Conservation (phyloP, 2,113 vertebrate species). For the Urocolius indicus region DNA sequence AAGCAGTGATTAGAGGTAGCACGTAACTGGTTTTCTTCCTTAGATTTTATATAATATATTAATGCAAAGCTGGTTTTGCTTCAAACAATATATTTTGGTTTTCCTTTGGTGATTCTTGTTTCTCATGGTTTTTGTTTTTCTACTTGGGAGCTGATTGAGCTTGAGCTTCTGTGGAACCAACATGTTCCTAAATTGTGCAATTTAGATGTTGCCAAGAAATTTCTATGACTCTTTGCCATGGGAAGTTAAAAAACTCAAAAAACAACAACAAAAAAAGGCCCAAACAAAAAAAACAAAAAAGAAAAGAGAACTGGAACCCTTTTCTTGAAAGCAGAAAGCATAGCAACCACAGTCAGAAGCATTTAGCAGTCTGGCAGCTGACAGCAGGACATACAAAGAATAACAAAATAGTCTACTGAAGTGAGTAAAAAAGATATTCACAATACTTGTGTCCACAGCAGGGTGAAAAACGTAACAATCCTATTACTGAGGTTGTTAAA, state of each 20-base stretch:
- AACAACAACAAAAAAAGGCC: neutral
- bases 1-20: neutral
- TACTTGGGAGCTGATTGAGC: conserved; percentile 29
- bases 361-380: conserved; percentile 63
- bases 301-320: neutral
- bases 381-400: conserved; percentile 54
- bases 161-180: conserved; percentile 46
- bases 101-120: conserved; percentile 8
- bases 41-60: neutral
- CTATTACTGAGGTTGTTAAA: neutral
- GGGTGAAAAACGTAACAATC: conserved; percentile 29
- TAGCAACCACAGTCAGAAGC: conserved; percentile 67
- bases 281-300: neutral
- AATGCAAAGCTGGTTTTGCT: neutral
- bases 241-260: conserved; percentile 39
- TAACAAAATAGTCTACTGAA: conserved; percentile 67
- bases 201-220: conserved; percentile 72
- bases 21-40: neutral
- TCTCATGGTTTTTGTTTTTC: conserved; percentile 59
- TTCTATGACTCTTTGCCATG: conserved; percentile 61
- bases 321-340: conserved; percentile 69
- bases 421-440: conserved; percentile 4
- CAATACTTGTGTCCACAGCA: conserved; percentile 54
- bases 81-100: neutral
- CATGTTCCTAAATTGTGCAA: conserved; percentile 57